Base-by-base conservation (phyloP, 1,140 invertebrate genomes). In the Ooceraea biroi region DNA sequence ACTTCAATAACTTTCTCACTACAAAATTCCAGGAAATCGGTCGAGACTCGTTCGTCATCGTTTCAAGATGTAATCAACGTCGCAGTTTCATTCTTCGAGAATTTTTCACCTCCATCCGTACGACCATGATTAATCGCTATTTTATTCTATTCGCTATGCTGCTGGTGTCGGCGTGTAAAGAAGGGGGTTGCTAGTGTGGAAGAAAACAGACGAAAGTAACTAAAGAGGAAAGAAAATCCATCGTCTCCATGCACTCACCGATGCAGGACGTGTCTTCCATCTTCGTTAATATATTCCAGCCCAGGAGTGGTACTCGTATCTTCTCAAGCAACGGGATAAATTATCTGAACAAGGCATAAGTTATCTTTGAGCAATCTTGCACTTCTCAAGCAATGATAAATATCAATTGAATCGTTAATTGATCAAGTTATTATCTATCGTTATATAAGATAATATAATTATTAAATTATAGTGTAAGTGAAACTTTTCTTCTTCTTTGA, bases 101-200 rank as follows among this genome's bases (percentile, higher is more conserved):
- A 88, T 85, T 88, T 88, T 86, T 87, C 80, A 87, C 80, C 61
- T 63, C 72, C 63, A 58, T 55, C n/a, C 66, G 55, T 57, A 63
- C 76, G 25, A 61, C 36, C 61, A 74, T 85, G 84, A 85, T 85
- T 85, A 87, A 87, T 87, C 77, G 85, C 48, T 58, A 52, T 74
- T 86, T 83, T 73, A 74, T 46, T 76, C 76, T 68, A 82, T 71
- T 82, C 63, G 63, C 48, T 80, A 84, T 69, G 77, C 76, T 2
- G 66, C 30, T 61, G 48, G 41, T 63, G 61, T 84, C 85, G 60
- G 25, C 19, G 36, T 57, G 48, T 69, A 66, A 82, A 66, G 68
- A 69, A 80, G 36, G 76, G 19, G 57, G 22, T 57, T 55, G 65
- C 63, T 48, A 80, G 76, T 69, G 50, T 69, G 76, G 19, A 73